Conservation (phyloP, 2,888 invertebrate species). For the Hydrotaea cyrtoneurina region DNA sequence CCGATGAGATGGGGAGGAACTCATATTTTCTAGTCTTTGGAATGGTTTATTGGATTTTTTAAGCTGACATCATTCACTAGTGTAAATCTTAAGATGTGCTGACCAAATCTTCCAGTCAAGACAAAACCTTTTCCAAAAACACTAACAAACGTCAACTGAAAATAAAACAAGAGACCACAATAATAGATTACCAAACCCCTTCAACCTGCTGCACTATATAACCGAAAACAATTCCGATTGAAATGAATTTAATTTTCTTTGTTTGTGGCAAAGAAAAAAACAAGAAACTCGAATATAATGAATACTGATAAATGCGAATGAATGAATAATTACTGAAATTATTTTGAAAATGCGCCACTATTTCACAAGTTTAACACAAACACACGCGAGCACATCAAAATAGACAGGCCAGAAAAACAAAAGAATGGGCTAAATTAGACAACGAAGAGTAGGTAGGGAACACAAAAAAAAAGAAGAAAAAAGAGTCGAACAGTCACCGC, state of each 20-base stretch:
- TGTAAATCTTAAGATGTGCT: no score
- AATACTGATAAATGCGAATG: background rate
- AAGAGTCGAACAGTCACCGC: background rate
- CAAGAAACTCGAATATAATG: background rate
- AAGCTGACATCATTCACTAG: no score
- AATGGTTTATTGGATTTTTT: no score
- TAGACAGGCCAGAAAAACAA: background rate
- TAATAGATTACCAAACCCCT: background rate
- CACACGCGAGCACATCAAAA: background rate
- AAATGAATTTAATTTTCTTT: background rate
- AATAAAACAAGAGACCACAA: background rate
- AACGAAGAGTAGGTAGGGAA: background rate
- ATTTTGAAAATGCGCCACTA: conserved; percentile 15
- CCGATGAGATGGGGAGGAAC: no score
- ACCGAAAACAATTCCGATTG: background rate
- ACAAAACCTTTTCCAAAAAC: no score
- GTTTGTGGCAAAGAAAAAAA: background rate
- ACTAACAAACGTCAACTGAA: background rate
- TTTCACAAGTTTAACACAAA: conserved; percentile 14
- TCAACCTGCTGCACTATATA: background rate
- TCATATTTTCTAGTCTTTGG: no score
- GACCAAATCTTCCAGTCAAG: no score
- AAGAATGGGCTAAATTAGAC: background rate
- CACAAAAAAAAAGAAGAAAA: background rate
- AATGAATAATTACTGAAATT: conserved; percentile 6